Base-by-base conservation (phyloP, 30 jellyfish, hydroid and myxozoan species). In the Phacellophora camtschatica region DNA sequence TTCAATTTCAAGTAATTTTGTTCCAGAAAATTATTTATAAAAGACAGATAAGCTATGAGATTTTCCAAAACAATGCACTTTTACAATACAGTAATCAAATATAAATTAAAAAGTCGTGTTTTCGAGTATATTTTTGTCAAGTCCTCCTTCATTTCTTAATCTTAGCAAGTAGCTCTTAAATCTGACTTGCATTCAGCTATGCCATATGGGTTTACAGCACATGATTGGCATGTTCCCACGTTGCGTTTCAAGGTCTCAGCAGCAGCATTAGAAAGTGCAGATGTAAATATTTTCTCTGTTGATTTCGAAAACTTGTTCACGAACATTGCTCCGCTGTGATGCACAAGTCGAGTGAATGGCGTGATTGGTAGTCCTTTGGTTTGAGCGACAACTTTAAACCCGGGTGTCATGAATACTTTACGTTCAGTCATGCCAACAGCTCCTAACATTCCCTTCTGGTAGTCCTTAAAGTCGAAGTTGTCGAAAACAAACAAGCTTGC, bases 401-500 rank as follows among this genome's bases (percentile, higher is more conserved):
- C 50, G 3, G 88, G 90, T 50, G 73, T 68, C 78, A 82, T 50
- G 87, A 66, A 94, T 37, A 88, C 64, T 23, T 50, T 71, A 27
- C 63, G 56, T 7, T 35, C 23, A 2, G 99, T 81, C 65, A 81
- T 77, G 2, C 97, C 99, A 24, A 94, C 54, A 10, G 88, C 81
- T 53, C 69, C 71, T 51, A 81, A 59, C 43, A 73, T 71, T 30
- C 84, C 89, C 20, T 23, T 66, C 30, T 59, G 74, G 79, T 74
- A 54, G 50, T 72, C 59, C 20, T 70, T 84, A 85, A 84, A 79
- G 53, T 55, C 30, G 88, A 94, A 70, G 20, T 82, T 70, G 86
- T 94, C 95, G 79, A 94, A 94, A 39, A 74, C 96, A 64, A 87
- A 76, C 83, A 94, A 69, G 42, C 92, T 35, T 25, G 99, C 99